Conservation (phyloP, 2,797 vertebrate genomes). For the Oreochromis grahami region DNA sequence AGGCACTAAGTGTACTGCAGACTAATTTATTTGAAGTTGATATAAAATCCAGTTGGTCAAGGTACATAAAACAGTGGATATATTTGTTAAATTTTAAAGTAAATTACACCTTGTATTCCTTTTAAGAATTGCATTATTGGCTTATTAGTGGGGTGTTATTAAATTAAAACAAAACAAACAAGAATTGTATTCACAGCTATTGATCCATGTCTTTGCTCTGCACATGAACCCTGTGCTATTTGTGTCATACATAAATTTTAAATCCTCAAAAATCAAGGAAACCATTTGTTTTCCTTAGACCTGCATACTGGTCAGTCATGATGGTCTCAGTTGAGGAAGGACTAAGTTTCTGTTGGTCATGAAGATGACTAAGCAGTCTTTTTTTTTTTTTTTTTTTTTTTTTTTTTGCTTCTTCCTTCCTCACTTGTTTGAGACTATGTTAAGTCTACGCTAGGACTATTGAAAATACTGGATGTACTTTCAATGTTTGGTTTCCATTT, state of each 20-base stretch:
- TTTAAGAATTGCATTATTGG: neutral
- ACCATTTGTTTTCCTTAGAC: neutral
- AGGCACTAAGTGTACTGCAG: neutral
- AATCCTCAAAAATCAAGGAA: neutral
- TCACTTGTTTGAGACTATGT: neutral
- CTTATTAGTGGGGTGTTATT: neutral
- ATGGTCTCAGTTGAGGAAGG: neutral
- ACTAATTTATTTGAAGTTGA: neutral
- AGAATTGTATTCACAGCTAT: neutral
- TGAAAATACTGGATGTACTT: neutral
- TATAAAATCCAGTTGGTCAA: neutral
- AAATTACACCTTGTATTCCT: neutral
- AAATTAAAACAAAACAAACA: neutral
- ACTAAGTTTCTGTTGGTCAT: neutral
- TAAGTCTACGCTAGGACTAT: accelerated
- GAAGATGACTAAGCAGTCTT: neutral
- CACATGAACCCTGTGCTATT: neutral
- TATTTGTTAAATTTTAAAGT: neutral
- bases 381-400: too few relatives aligned
- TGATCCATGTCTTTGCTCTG: neutral
- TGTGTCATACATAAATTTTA: neutral
- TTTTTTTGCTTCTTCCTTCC: neutral
- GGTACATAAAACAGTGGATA: neutral
- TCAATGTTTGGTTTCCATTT: neutral
- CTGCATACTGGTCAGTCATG: neutral